Percentiles rank a stretch among this genome's conserved stretches.
Conservation (phyloP, 2,797 vertebrate genomes). For the Parauchenoglanis ngamensis region DNA sequence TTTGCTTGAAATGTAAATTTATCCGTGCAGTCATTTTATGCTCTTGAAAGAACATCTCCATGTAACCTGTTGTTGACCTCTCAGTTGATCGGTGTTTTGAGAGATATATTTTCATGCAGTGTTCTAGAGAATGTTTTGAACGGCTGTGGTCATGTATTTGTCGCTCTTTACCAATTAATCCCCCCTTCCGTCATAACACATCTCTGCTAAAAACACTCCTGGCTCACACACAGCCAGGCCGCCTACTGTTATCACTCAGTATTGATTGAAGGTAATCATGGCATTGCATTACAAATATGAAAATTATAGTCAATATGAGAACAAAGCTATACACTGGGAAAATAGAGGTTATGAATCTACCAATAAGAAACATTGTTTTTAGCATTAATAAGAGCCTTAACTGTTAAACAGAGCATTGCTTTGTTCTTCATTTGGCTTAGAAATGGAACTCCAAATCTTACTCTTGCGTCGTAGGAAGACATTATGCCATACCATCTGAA, state of each 20-base stretch:
- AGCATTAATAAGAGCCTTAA: not conserved
- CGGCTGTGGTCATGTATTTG: not conserved
- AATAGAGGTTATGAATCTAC: not conserved
- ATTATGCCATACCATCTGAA: not conserved
- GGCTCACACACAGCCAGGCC: not conserved
- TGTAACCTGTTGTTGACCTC: not conserved
- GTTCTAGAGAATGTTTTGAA: not conserved
- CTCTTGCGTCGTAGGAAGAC: not conserved
- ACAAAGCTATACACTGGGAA: not conserved
- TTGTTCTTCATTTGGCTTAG: not conserved
- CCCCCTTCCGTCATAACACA: not conserved
- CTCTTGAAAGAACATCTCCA: not conserved
- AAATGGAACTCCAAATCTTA: not conserved
- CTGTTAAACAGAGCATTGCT: not conserved
- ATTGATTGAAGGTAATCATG: constrained; percentile 21
- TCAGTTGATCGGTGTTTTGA: not conserved
- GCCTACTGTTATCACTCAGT: not conserved
- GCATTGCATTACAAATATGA: constrained; percentile 4
- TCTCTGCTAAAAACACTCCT: constrained; percentile 7
- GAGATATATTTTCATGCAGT: not conserved
- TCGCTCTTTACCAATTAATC: constrained; percentile 1
- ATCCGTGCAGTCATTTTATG: not conserved
- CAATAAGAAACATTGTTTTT: not conserved
- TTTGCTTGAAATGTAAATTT: not conserved
- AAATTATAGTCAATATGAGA: not conserved